These are phyloP conservation scores for Loriculus beryllinus DNA, from an alignment of 2,797 vertebrate species.

Conservation along the genomic window DNA sequence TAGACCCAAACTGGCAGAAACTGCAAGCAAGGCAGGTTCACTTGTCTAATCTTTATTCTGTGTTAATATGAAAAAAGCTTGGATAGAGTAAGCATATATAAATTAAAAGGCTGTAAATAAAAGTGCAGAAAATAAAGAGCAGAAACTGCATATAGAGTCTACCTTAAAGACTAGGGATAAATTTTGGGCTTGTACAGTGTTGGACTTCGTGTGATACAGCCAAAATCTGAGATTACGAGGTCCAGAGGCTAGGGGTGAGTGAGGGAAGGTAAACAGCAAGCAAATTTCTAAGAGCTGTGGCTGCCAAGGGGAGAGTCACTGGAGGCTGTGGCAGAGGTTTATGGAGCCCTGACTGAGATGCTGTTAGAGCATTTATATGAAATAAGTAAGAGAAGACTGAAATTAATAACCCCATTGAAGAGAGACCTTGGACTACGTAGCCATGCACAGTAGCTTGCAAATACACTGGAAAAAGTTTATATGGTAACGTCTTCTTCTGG, in stretches of 20 bases:
- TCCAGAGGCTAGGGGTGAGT: background rate
- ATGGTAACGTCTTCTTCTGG: background rate
- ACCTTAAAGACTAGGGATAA: background rate
- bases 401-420: constrained; percentile 16
- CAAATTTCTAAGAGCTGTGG: constrained; percentile 2
- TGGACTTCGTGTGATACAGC: background rate
- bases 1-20: background rate
- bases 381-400: background rate
- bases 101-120: background rate
- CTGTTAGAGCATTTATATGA: background rate
- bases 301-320: background rate
- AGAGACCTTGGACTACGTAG: background rate
- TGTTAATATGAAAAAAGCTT: background rate
- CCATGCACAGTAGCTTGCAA: background rate
- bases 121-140: background rate
- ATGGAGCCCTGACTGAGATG: background rate
- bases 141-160: background rate
- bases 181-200: background rate
- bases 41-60: background rate
- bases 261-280: constrained; percentile 34
- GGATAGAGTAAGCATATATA: background rate
- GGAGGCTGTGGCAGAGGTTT: constrained; percentile 18
- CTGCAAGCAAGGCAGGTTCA: background rate
- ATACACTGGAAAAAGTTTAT: background rate
- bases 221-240: background rate